Base-by-base conservation (phyloP, 2,797 vertebrate genomes). In the Pseudomugil tenellus region DNA sequence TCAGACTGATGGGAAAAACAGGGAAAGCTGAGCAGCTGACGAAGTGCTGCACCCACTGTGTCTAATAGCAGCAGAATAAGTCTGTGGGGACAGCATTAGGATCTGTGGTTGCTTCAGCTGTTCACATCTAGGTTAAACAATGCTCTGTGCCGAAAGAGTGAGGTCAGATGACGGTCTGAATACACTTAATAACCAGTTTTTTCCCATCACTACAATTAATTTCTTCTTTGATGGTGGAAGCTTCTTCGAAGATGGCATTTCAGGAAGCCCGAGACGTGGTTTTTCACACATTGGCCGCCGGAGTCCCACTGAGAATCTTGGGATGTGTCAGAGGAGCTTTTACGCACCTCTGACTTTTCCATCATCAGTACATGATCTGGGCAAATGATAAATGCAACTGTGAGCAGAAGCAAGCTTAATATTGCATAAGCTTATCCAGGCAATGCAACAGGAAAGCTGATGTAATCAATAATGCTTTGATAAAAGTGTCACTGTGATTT, bases 341-440 rank as follows among this genome's bases (percentile, higher is more conserved):
- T 48, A 48, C n/a, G 43, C 43, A 48, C 4, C 43, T 53, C 51
- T 53, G 51, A 53, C 51, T 48, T 48, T 53, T 13, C 51, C 26
- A 53, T 19, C 51, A 53, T 29, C 26, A 53, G 29, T 19, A 26
- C 4, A 29, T 9, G 14, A 29, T 53, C 14, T 17, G 29, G 26
- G 28, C 26, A 16, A 29, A 53, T 17, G 17, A 29, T 7, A 28
- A 53, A 53, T 26, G 23, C 14, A 29, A 29, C 6, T 53, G 26
- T 29, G 51, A 14, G 25, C 8, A 28, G 26, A 28, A 29, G 28
- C 17, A 53, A 53, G 17, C 19, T 26, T 53, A 4, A 29, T 28
- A 29, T 53, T 53, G 26, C 14, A 28, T 3, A 53, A 53, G 26
- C 14, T 53, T 53, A 53, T 53, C 28, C 6, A 53, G 29, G 16